A percentile compares a stretch with the other conserved stretches of the same genome.
Evolutionary conservation across 2,113 vertebrate species (phyloP).

Genomic region (mouse (Mus musculus)): GRCm39 chr10:127559001-127559500

Average conservation of each 20-base stretch:
- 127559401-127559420: slow-evolving; percentile 9
- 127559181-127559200: neutral
- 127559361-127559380: neutral
- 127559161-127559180: slow-evolving; percentile 28
- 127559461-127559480: neutral
- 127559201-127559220: neutral
- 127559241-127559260: slow-evolving; percentile 5
- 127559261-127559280: neutral
- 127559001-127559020: neutral
- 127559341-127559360: neutral
- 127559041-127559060: slow-evolving; percentile 74
- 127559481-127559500: slow-evolving; percentile 29
- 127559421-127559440: neutral
- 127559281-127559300: neutral
- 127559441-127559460: neutral
- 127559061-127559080: slow-evolving; percentile 1
- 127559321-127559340: neutral
- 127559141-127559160: slow-evolving; percentile 72
- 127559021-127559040: slow-evolving; percentile 74
- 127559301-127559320: neutral
- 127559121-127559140: slow-evolving; percentile 79
- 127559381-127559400: neutral
- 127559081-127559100: slow-evolving; percentile 30
- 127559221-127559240: neutral
- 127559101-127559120: slow-evolving; percentile 72